Base-by-base conservation (phyloP, 2,113 vertebrate species). In the Lepus europaeus region DNA sequence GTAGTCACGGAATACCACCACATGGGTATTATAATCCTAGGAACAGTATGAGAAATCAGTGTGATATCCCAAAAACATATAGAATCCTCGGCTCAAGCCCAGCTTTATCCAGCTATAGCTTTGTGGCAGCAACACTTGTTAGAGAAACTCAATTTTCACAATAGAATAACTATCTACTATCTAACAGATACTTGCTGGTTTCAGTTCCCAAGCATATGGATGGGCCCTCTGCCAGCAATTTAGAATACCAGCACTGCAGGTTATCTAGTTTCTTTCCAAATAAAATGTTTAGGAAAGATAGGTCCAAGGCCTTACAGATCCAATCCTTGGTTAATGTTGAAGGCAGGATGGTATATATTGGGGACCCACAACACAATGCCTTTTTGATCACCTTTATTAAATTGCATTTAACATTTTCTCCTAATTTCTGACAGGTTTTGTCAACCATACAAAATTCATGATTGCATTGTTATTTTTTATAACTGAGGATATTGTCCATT, bases 131-230 rank as follows among this genome's bases (percentile, higher is more conserved):
- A 96, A 79, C 66, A 89, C 63, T 81, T 88, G 27, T 87, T 93
- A 94, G 84, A 95, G 9, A 12, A 73, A 78, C n/a, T 90, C 86
- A 76, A 74, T 95, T 95, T 93, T 93, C 59, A 64, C 73, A 96
- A 91, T 59, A 87, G 81, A 72, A 84, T 97, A 96, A 96, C 66
- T 66, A 87, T 82, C 61, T 88, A 39, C 56, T 59, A 19, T 59
- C 56, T 59, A 59, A 59, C 17, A 59, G 29, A 66, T 87, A 89
- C 51, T 86, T 93, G 33, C 64, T 95, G 19, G 56, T 94, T 59
- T 68, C 91, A 91, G 78, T 77, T 96, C 66, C 91, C 95, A 90
- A 96, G 79, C 86, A 95, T 89, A 91, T 93, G 91, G 79, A 89
- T 80, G 70, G 66, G 53, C 64, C 33, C 19, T 89, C 14, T 27